These are phyloP conservation scores for Lepus timidus DNA, from an alignment of 2,113 vertebrate species.

Conservation along the genomic window DNA sequence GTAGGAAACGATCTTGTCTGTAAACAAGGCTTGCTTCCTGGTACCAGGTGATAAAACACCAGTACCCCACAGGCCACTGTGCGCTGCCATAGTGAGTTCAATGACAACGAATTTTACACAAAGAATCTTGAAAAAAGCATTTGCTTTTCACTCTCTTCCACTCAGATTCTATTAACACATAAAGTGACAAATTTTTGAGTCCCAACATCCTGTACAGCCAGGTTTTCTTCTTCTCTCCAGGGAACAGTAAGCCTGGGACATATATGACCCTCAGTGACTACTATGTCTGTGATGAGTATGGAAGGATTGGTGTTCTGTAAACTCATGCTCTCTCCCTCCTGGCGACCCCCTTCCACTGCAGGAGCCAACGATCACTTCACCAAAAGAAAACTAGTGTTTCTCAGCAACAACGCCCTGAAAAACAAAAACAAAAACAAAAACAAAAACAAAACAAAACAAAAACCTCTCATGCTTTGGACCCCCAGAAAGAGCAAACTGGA, in stretches of 20 bases:
- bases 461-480: neutral
- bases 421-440: no score
- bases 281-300: neutral
- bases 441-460: no score
- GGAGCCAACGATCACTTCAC: neutral
- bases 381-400: conserved; percentile 30
- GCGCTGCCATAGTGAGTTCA: conserved; percentile 70
- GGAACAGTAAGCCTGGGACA: neutral
- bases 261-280: neutral
- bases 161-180: conserved; percentile 38
- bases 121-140: conserved; percentile 45
- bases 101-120: conserved; percentile 67
- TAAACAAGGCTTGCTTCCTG: conserved; percentile 63
- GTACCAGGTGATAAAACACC: conserved; percentile 70
- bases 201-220: neutral
- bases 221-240: conserved; percentile 48
- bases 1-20: conserved; percentile 77
- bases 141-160: conserved; percentile 16
- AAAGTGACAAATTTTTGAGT: conserved; percentile 53
- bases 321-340: neutral
- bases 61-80: neutral
- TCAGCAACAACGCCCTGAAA: neutral
- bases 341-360: neutral
- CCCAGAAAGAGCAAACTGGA: neutral
- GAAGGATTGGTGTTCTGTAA: neutral